Evolutionary conservation across 2,797 vertebrate species (phyloP), one percentile per base, ranked within the genome.

Genomic region (Babyrousa celebensis): DNA sequence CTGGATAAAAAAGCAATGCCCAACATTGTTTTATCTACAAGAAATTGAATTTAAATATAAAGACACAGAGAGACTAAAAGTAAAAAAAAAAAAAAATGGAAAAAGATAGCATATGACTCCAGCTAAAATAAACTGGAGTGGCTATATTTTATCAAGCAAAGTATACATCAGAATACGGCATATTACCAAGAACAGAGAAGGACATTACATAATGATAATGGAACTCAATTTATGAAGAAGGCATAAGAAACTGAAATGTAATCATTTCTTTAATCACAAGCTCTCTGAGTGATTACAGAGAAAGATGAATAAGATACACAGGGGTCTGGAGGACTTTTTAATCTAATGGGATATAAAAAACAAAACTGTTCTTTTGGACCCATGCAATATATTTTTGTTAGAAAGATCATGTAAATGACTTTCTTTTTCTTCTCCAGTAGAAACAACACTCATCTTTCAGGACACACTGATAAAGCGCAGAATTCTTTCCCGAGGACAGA

Each of bases 11-110:
- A 83, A 62, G 3, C 32, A 91, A n/a, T 14, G 17, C 20, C 15
- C 17, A 70, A 75, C 16, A 52, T 9, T 20, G 18, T 14, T 17
- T 7, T n/a, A 17, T 63, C 25, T 91, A 54, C 1, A 91, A 80
- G 87, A 93, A 71, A 85, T 14, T 8, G 40, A 75, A 84, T 60
- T 91, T 70, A 87, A 80, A 91, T 36, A 88, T 32, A 87, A 87
- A 40, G 43, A 25, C 11, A 62, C 20, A 27, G 23, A 80, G 2
- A 40, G 27, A 54, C 11, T 58, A 16, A 52, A 90, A 36, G 12
- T 36, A 43, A 48, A 74, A 68, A 67, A 52, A n/a, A 43, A 54
- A 92, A 65, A 54, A 40, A 52, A 48, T 12, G 12, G 36, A 60
- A 60, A 36, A 83, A 36, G 70, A 32, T 14, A 29, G 15, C 8